Evolutionary conservation across 2,797 vertebrate genomes (phyloP).

Genomic region (Mus spretus): DNA sequence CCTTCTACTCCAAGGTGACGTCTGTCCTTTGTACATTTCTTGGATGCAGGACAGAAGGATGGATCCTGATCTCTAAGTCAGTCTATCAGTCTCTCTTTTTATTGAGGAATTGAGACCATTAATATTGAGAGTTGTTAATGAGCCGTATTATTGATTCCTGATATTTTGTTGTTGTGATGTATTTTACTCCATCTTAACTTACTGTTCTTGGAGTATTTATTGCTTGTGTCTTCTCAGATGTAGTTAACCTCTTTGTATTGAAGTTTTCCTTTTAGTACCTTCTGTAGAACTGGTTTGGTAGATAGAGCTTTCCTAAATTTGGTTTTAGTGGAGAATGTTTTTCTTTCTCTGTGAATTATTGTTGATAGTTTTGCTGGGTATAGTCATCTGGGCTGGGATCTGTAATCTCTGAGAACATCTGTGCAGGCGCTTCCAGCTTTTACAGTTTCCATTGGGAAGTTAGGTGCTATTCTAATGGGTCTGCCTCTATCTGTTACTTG

Average conservation of each 20-base stretch:
- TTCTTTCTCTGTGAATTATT: not conserved
- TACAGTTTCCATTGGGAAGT: not conserved
- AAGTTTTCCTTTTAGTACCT: not conserved
- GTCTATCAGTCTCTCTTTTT: not conserved
- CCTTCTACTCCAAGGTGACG: no score
- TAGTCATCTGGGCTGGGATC: not conserved
- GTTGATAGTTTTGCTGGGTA: not conserved
- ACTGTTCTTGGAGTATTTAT: not conserved
- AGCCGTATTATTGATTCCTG: not conserved
- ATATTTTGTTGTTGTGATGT: not conserved
- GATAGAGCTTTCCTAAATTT: not conserved
- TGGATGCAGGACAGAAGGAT: not conserved
- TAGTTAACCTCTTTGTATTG: not conserved
- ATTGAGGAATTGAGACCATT: not conserved
- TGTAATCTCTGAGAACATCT: not conserved
- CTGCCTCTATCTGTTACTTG: not conserved
- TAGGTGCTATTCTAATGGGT: not conserved
- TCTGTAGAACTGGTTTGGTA: not conserved
- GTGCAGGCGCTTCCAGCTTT: not conserved
- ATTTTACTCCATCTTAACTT: not conserved
- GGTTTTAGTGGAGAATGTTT: not conserved
- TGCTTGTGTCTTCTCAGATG: not conserved
- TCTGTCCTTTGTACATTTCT: not conserved
- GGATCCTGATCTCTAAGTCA: not conserved
- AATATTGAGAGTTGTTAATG: not conserved